Conservation (phyloP, 1,140 invertebrate genomes). For the Drosophila pandora region DNA sequence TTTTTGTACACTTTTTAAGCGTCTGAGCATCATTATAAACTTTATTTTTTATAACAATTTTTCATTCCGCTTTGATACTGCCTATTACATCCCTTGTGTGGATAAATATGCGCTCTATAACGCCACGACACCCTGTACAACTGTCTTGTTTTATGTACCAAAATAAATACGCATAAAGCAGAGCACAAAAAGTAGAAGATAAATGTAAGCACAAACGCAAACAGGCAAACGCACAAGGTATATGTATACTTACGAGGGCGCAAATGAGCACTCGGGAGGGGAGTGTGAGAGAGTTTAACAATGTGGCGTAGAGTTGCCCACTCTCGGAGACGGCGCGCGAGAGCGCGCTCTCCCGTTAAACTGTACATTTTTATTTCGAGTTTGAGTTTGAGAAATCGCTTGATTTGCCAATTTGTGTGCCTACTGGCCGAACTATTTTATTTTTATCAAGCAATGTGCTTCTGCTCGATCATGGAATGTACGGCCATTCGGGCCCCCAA, state of each 20-base stretch:
- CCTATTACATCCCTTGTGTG: background rate
- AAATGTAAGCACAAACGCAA: constrained; percentile 70
- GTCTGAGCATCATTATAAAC: background rate
- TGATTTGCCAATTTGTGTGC: constrained; percentile 70
- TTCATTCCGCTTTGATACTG: background rate
- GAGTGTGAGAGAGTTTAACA: background rate
- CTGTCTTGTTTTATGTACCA: constrained; percentile 76
- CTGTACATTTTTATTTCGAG: constrained; percentile 77
- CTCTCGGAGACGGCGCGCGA: constrained; percentile 3
- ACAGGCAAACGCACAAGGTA: constrained; percentile 43
- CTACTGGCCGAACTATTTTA: constrained; percentile 52
- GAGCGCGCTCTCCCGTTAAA: constrained; percentile 53
- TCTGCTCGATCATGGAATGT: constrained; percentile 52
- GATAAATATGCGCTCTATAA: background rate
- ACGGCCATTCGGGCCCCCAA: constrained; percentile 3
- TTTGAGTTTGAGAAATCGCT: constrained; percentile 63
- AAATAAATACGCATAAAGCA: constrained; percentile 75
- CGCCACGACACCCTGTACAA: constrained; percentile 63
- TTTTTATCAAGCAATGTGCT: constrained; percentile 63
- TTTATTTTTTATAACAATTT: too few relatives aligned
- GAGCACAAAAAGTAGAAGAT: constrained; percentile 73
- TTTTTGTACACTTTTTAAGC: too few relatives aligned
- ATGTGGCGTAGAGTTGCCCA: background rate
- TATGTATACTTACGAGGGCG: constrained; percentile 57
- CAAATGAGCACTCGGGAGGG: constrained; percentile 15